Conservation (phyloP, 2,113 vertebrate species). For the Oncorhynchus kisutch region DNA sequence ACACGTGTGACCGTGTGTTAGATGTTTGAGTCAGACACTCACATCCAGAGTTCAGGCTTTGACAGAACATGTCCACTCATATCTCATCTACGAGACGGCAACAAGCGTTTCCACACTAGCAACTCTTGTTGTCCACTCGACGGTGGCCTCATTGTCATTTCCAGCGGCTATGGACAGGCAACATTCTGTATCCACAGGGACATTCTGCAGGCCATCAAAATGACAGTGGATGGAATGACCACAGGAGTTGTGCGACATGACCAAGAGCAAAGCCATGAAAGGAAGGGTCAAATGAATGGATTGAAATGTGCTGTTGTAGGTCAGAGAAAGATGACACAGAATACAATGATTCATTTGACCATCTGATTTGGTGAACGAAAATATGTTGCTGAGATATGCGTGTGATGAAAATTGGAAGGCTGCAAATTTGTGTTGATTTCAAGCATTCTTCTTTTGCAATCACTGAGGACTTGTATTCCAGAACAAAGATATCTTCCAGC, state of each 20-base stretch:
- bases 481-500: not conserved
- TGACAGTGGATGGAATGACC: conserved; percentile 53
- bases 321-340: conserved; percentile 27
- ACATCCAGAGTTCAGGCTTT: conserved; percentile 38
- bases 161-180: conserved; percentile 40
- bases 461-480: conserved; percentile 30
- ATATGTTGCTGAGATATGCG: too few species aligned
- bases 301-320: conserved; percentile 28
- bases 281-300: not conserved
- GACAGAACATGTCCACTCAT: conserved; percentile 63
- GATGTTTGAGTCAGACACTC: conserved; percentile 12
- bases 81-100: conserved; percentile 43
- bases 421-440: too few species aligned
- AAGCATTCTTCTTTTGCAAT: conserved; percentile 32
- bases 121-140: conserved; percentile 41
- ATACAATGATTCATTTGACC: too few species aligned
- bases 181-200: conserved; percentile 48
- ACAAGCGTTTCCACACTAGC: conserved; percentile 48
- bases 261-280: conserved; percentile 24
- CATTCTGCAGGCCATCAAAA: conserved; percentile 44
- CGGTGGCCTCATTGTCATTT: conserved; percentile 53
- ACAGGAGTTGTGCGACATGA: conserved; percentile 15
- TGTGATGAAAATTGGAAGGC: too few species aligned
- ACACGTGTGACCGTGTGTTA: not conserved
- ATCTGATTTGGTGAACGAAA: too few species aligned